Percentiles rank a stretch among this genome's conserved stretches.
These are phyloP conservation scores for Athetis lepigone DNA, from an alignment of 2,888 invertebrate species.

Conservation along the genomic window DNA sequence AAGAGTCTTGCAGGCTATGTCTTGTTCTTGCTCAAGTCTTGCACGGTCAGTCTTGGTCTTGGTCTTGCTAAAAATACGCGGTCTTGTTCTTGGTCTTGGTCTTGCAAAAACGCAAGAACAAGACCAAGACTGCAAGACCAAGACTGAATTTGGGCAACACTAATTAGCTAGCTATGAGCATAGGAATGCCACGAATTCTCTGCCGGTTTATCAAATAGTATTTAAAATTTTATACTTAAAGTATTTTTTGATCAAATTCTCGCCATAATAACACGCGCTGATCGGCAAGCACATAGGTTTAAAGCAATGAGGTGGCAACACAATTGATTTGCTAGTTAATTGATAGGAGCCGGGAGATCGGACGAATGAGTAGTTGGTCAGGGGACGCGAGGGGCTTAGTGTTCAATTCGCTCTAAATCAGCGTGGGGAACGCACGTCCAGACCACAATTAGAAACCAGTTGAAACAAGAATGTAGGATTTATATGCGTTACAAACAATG, in stretches of 20 bases:
- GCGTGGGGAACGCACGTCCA: slow-evolving; percentile 71
- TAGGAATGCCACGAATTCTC: slow-evolving; percentile 64
- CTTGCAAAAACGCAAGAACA: no score
- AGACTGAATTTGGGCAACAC: no score
- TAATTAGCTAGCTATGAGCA: slow-evolving; percentile 49
- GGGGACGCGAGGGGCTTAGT: slow-evolving; percentile 73
- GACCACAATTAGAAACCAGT: slow-evolving; percentile 82
- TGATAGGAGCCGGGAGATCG: slow-evolving; percentile 75
- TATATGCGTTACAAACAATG: slow-evolving; percentile 78
- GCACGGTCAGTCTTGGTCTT: no score
- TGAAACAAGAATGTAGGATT: slow-evolving; percentile 75
- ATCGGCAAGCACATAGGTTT: slow-evolving; percentile 65
- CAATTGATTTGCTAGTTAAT: slow-evolving; percentile 76
- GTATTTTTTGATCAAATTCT: slow-evolving; percentile 69
- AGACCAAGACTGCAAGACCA: no score
- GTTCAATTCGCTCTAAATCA: slow-evolving; percentile 86
- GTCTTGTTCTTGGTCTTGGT: no score
- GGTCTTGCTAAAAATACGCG: no score
- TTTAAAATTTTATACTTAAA: slow-evolving; percentile 66
- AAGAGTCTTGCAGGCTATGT: no score
- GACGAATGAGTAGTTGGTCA: slow-evolving; percentile 77
- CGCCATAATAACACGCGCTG: slow-evolving; percentile 69
- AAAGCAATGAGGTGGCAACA: slow-evolving; percentile 64
- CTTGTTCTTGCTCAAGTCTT: no score
- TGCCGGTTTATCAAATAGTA: slow-evolving; percentile 61